Base-by-base conservation (phyloP, 2,113 vertebrate species). In the Corynorhinus townsendii region DNA sequence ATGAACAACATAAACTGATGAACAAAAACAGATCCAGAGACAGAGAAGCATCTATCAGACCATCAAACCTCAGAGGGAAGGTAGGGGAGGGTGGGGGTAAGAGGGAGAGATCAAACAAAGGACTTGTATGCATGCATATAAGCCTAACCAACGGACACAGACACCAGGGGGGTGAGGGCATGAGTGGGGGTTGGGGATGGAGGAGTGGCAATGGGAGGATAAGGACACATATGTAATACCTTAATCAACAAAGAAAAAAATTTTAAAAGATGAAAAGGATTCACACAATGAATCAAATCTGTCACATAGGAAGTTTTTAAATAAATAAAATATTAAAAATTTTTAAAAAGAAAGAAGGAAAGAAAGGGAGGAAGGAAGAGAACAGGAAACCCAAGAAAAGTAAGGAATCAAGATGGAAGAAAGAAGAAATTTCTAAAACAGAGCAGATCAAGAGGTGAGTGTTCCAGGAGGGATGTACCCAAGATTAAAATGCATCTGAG, bases 241-340 rank as follows among this genome's bases (percentile, higher is more conserved):
- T 59, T 59, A 59, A 59, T 59, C 22, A 59, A 24, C 26, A 59
- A 59, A 59, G 56, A 64, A 64, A 64, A 64, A 64, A 94, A 94
- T 89, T 59, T 54, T 87, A 75, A 71, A 75, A 88, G 26, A 84
- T 83, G 33, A 33, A 92, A 88, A 90, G 90, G 17, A 83, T 30
- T 54, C 52, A 30, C 35, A 86, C 19, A 59, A 35, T 81, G 24
- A 84, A 73, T 86, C 17, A 89, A 82, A 85, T 47, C 28, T 86
- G 49, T 83, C 47, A 75, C 10, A 28, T 19, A 83, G 38, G 4
- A 95, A 83, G 33, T 69, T 64, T 62, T n/a, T 64, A 69, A 96
- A 62, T 81, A 66, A 80, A 93, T 56, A 35, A 75, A 75, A 73
- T 86, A 54, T 35, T 93, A 90, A 94, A 94, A 93, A 80, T 62